A percentile compares a stretch with the other conserved stretches of the same genome.
phyloP scores from a whole-genome alignment of 2,113 vertebrate species.

The Ailuropoda melanoleuca region DNA sequence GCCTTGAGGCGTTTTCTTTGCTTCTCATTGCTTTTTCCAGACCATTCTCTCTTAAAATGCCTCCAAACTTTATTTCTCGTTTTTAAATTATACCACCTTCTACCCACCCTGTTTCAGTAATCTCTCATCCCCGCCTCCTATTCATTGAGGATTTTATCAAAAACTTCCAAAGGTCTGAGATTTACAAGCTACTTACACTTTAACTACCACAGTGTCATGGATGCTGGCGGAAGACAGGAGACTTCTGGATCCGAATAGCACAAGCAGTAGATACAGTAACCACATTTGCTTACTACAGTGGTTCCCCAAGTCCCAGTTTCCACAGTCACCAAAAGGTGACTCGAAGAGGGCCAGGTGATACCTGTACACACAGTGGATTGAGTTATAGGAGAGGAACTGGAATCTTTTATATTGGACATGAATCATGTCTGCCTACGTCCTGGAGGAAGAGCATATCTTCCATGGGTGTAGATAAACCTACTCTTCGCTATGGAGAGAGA shows the following conservation, averaged over 20 bases:
- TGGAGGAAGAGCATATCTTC: not conserved
- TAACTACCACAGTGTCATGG: not conserved
- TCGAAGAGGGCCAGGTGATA: not conserved
- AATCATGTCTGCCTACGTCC: not conserved
- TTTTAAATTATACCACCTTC: not conserved
- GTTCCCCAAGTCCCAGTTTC: not conserved
- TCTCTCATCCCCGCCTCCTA: not conserved
- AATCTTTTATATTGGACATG: not conserved
- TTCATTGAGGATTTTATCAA: slow-evolving; percentile 1
- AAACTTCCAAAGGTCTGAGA: not conserved
- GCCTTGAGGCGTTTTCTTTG: not conserved
- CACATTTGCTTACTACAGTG: not conserved
- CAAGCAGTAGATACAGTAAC: not conserved
- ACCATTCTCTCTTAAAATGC: not conserved
- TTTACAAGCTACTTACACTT: not conserved
- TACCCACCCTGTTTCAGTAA: not conserved
- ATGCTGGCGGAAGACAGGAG: not conserved
- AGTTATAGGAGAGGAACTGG: not conserved
- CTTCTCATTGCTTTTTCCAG: not conserved
- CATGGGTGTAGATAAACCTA: not conserved
- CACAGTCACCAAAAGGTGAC: not conserved
- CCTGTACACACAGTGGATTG: not conserved
- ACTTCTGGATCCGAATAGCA: not conserved
- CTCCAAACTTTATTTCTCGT: not conserved
- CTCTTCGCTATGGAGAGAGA: not conserved